A percentile compares a stretch with the other conserved stretches of the same genome.
phyloP scores from a whole-genome alignment of 1,140 invertebrate species.

The Macrostomum lignano region DNA sequence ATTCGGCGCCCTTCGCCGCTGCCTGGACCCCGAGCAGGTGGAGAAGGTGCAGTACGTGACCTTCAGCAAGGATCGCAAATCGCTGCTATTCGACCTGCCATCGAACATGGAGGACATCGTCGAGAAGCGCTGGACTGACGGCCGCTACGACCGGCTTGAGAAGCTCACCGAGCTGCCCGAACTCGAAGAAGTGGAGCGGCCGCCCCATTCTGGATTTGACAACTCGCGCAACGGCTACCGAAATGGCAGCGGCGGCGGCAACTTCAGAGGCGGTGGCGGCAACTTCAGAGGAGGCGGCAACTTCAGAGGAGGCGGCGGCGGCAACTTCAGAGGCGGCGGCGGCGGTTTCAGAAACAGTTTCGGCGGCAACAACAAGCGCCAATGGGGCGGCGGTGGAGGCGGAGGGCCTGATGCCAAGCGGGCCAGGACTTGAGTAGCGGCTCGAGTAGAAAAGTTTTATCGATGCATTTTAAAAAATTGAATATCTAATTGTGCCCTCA shows the following conservation, averaged over 20 bases:
- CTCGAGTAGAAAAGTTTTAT: too few species aligned
- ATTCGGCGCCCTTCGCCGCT: background rate
- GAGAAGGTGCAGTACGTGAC: background rate
- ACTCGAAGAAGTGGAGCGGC: conserved; percentile 2
- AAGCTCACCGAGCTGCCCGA: background rate
- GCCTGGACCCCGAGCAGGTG: background rate
- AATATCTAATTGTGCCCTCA: too few species aligned
- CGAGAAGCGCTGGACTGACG: conserved; percentile 1
- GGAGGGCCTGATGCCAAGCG: too few species aligned
- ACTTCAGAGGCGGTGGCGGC: too few species aligned
- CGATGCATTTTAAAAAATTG: too few species aligned
- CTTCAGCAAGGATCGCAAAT: background rate
- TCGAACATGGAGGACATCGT: background rate
- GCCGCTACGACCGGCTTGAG: background rate
- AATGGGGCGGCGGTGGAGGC: too few species aligned
- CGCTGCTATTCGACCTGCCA: conserved; percentile 3
- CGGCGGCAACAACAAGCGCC: too few species aligned
- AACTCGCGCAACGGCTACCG: background rate
- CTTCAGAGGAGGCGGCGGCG: background rate
- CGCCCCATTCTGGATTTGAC: too few species aligned
- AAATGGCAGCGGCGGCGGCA: too few species aligned
- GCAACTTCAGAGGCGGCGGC: background rate
- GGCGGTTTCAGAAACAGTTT: too few species aligned
- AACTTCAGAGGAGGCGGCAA: background rate
- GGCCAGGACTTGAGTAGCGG: too few species aligned